Evolutionary conservation across 1,140 invertebrate species (phyloP).

Genomic region (Phymastichus coffea): DNA sequence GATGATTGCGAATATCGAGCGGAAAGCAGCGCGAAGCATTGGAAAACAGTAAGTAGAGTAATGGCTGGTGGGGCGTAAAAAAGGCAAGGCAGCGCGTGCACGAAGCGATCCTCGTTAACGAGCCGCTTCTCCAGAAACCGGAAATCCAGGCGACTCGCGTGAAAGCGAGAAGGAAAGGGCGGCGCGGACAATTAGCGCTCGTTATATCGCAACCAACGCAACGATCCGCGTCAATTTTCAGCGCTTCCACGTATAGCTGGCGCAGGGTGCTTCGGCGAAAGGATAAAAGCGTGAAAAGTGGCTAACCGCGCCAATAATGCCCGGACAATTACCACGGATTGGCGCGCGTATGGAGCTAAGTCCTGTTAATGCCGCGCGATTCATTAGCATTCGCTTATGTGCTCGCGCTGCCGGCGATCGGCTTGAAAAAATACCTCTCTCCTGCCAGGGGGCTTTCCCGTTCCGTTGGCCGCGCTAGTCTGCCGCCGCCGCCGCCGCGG

Average conservation of each 20-base stretch:
- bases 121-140: no score
- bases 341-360: not conserved
- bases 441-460: no score
- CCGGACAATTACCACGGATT: slow-evolving; percentile 1
- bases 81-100: no score
- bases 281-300: not conserved
- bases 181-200: no score
- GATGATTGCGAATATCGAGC: no score
- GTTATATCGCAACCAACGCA: no score
- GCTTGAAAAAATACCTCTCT: slow-evolving; percentile 16
- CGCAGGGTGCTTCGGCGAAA: not conserved
- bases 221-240: slow-evolving; percentile 13
- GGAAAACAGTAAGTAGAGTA: no score
- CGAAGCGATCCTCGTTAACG: no score
- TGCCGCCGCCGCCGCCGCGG: slow-evolving; percentile 29
- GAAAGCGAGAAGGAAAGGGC: no score
- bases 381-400: slow-evolving; percentile 36
- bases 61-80: no score
- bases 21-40: no score
- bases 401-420: slow-evolving; percentile 5
- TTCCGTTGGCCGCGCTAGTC: not conserved
- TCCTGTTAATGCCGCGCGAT: slow-evolving; percentile 29
- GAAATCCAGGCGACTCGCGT: no score
- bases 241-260: not conserved
- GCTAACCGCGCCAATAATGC: not conserved